phyloP scores from a whole-genome alignment of 2,888 invertebrate species.

The Arctia plantaginis region DNA sequence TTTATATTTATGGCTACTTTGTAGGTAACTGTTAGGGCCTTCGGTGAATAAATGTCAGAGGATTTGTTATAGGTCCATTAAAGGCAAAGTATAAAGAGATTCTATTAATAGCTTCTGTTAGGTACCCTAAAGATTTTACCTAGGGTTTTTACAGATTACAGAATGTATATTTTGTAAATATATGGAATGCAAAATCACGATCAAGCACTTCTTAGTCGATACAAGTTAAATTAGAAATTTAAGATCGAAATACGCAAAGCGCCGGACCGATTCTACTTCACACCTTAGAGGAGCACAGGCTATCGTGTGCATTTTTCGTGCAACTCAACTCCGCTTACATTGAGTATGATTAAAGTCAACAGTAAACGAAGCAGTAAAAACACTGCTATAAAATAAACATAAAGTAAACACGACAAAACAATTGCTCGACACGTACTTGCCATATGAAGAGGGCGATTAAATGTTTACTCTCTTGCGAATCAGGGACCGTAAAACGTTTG shows the following conservation, averaged over 20 bases:
- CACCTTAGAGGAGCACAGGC: background rate
- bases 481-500: background rate
- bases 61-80: conserved; percentile 28
- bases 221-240: background rate
- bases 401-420: background rate
- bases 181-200: too few relatives aligned
- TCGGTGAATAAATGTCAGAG: conserved; percentile 40
- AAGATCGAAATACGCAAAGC: background rate
- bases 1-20: conserved; percentile 36
- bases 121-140: background rate
- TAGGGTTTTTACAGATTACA: background rate
- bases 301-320: background rate
- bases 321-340: background rate
- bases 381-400: background rate
- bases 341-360: background rate
- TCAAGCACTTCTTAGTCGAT: too few relatives aligned
- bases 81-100: conserved; percentile 21
- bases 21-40: conserved; percentile 11
- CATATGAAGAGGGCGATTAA: background rate
- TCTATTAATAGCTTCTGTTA: background rate
- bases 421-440: background rate
- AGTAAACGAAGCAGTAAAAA: background rate
- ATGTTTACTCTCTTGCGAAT: background rate
- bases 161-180: background rate
- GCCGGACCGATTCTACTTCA: background rate